Conservation (phyloP, 1,140 invertebrate species). For the Trichonephila clavata region DNA sequence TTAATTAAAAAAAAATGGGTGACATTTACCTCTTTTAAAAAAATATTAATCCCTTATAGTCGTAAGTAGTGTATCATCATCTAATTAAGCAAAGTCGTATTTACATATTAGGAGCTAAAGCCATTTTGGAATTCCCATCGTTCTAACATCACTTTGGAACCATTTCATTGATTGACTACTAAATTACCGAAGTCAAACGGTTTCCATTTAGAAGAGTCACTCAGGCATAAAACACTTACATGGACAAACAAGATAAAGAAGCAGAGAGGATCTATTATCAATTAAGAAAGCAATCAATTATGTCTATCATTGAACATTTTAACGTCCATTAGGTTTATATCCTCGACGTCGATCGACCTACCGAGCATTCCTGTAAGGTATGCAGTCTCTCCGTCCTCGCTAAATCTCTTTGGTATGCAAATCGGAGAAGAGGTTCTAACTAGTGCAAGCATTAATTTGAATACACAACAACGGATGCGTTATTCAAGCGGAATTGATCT, state of each 20-base stretch:
- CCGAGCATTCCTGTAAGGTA: background rate
- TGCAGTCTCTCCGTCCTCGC: background rate
- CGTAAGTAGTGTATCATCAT: too few relatives aligned
- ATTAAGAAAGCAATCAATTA: slow-evolving; percentile 41
- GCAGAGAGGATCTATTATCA: slow-evolving; percentile 16
- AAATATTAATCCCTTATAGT: too few relatives aligned
- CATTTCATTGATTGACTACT: background rate
- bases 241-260: background rate
- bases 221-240: background rate
- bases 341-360: background rate
- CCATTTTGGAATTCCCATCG: too few relatives aligned
- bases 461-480: slow-evolving; percentile 33
- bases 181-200: background rate
- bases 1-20: too few relatives aligned
- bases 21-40: too few relatives aligned
- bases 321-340: slow-evolving; percentile 41
- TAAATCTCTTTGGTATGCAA: slow-evolving; percentile 52
- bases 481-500: slow-evolving; percentile 10
- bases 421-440: slow-evolving; percentile 21
- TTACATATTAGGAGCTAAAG: too few relatives aligned
- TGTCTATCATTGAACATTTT: slow-evolving; percentile 26
- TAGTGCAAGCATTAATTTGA: slow-evolving; percentile 36
- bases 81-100: too few relatives aligned
- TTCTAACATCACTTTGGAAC: too few relatives aligned
- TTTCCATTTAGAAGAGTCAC: background rate